Evolutionary conservation across 2,797 vertebrate species (phyloP), one percentile per base, ranked within the genome.

Genomic region (Poeciliopsis turneri): DNA sequence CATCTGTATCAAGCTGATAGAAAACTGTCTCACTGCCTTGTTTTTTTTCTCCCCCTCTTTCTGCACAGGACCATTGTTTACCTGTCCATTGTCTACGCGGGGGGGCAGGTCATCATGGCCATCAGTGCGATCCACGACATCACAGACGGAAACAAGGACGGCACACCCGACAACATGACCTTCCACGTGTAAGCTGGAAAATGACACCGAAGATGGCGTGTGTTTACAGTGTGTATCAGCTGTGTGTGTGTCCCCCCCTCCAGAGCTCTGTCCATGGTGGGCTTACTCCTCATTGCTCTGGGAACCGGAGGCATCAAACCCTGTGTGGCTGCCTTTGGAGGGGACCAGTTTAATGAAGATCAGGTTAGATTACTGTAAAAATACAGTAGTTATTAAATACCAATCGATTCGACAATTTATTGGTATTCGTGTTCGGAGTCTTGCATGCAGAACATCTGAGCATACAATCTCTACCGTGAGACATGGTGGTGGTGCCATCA

Each of bases 291-390:
- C 41, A 98, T 99, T 28, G 98, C 98, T 0, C 45, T 99, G 0
- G 98, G 98, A 2, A 99, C 98, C 0, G 98, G 98, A 74, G 98
- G 98, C 41, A 99, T 99, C 91, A 99, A 99, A 86, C 98, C 98
- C n/a, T 99, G 98, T 6, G 98, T 99, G 82, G 90, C 98, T 11
- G 98, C 98, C 0, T 99, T 99, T 75, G 98, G 98, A 64, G 98
- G 97, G 68, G 98, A 99, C 88, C 98, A 99, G 93, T 99, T 99
- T 93, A 89, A 95, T n/a, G 97, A 99, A 0, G 77, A 95, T 51
- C 97, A 99, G 97, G 98, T 98, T 28, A 71, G 86, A 78, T 7
- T 8, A 20, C 47, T 49, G 47, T 1, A 49, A 49, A 49, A 49
- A 49, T 49, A 20, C 5, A 18, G 4, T n/a, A 46, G 45, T 46